Conservation (phyloP, 1,140 invertebrate genomes). For the Nautilus pompilius region DNA sequence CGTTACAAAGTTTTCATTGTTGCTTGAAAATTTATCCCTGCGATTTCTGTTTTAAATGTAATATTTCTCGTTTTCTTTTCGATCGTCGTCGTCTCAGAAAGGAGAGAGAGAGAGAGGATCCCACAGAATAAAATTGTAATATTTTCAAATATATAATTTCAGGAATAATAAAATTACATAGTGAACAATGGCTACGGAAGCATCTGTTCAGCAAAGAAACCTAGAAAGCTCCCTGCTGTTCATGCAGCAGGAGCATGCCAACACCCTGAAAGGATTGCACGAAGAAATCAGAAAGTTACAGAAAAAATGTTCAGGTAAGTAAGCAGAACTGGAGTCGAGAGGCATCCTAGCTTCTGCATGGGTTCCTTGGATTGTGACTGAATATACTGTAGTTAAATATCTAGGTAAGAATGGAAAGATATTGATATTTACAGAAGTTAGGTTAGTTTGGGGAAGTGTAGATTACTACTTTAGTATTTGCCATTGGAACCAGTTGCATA, state of each 20-base stretch:
- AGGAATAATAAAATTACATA: too few relatives aligned
- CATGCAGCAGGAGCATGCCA: slow-evolving; percentile 46
- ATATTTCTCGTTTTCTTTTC: too few relatives aligned
- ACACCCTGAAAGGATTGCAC: slow-evolving; percentile 42
- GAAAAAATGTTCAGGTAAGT: slow-evolving; percentile 43
- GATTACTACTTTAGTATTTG: neutral
- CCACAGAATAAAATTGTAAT: too few relatives aligned
- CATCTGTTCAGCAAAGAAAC: slow-evolving; percentile 33
- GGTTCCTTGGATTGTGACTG: neutral
- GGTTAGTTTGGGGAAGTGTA: neutral
- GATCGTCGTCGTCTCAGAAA: too few relatives aligned
- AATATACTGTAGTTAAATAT: neutral
- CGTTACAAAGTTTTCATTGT: too few relatives aligned
- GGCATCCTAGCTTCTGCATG: neutral
- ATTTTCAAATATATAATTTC: too few relatives aligned
- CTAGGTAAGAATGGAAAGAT: neutral
- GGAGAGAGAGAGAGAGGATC: too few relatives aligned
- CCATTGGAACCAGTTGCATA: too few relatives aligned
- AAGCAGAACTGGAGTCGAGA: neutral
- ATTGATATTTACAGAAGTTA: neutral
- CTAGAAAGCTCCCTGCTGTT: slow-evolving; percentile 44
- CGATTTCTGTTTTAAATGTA: too few relatives aligned
- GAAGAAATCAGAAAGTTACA: slow-evolving; percentile 43
- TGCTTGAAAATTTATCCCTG: too few relatives aligned
- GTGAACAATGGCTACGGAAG: slow-evolving; percentile 29